A percentile compares a stretch with the other conserved stretches of the same genome.
These are phyloP conservation scores for Pipistrellus nathusii DNA, from an alignment of 2,797 vertebrate species.

Conservation along the genomic window DNA sequence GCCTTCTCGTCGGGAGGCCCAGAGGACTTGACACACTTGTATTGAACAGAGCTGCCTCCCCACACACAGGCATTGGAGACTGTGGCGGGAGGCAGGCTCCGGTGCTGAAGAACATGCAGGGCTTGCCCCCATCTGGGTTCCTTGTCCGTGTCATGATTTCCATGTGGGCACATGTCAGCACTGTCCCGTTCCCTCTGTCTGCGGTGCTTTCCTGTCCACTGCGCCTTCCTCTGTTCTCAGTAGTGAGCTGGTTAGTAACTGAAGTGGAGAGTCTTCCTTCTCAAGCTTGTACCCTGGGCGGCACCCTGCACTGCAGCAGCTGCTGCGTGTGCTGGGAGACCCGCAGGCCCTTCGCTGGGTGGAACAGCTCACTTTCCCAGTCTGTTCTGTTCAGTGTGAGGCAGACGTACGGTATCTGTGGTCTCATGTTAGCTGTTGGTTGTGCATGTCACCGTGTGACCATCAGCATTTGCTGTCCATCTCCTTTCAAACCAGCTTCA, in stretches of 20 bases:
- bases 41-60: too few species aligned
- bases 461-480: too few species aligned
- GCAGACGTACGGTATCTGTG: background rate
- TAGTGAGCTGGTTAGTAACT: background rate
- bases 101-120: background rate
- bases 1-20: background rate
- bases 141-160: background rate
- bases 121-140: background rate
- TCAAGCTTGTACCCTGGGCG: background rate
- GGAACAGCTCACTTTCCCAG: background rate
- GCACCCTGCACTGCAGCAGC: background rate
- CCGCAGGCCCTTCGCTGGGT: accelerated
- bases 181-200: accelerated
- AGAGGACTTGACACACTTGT: accelerated
- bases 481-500: background rate
- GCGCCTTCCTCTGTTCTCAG: background rate
- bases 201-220: background rate
- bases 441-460: background rate
- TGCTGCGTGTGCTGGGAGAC: background rate
- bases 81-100: background rate
- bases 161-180: accelerated
- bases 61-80: background rate
- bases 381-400: background rate
- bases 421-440: background rate
- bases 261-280: background rate